Evolutionary conservation across 2,797 vertebrate species (phyloP), one percentile per base, ranked within the genome.

Genomic region (Carduelis carduelis): DNA sequence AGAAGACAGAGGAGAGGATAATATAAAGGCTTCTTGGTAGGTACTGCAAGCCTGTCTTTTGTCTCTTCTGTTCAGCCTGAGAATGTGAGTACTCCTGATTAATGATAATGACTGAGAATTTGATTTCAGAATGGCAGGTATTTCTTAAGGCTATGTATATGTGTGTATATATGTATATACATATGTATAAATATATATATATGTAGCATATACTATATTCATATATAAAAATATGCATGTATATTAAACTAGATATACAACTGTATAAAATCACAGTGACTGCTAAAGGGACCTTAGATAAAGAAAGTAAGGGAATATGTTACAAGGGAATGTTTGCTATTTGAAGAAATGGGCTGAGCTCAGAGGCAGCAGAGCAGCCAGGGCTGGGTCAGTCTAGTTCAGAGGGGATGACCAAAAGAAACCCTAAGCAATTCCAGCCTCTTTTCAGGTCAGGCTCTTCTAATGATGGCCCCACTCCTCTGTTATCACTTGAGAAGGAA

Each of bases 391-490:
- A 20, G 26, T 18, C 35, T 16, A 4, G 64, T 60, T 92, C 50
- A 46, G 68, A 72, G 83, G 56, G 69, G 61, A 5, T 53, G 75
- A 50, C 89, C 64, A 39, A 83, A 85, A 93, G 56, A 35, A 93
- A 83, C 47, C 83, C 81, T 77, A 10, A 91, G 75, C 70, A 87
- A 90, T 82, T 91, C 81, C 82, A 71, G 24, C 19, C 56, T 34
- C 70, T 50, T 86, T 88, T 72, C 39, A 90, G 69, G 68, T 76
- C 32, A 27, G n/a, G 18, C 53, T 50, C 55, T 39, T 95, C 80
- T 93, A 85, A 80, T 49, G 84, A 87, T 52, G 66, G 93, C 56
- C 83, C 17, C 71, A 53, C 90, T 81, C 93, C 81, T 85, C 89
- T 76, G 44, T 56, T 57, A 87, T 83, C 2, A 0, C 26, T 65